Evolutionary conservation across 2,113 vertebrate genomes (phyloP).

Genomic region (Protobothrops mucrosquamatus): DNA sequence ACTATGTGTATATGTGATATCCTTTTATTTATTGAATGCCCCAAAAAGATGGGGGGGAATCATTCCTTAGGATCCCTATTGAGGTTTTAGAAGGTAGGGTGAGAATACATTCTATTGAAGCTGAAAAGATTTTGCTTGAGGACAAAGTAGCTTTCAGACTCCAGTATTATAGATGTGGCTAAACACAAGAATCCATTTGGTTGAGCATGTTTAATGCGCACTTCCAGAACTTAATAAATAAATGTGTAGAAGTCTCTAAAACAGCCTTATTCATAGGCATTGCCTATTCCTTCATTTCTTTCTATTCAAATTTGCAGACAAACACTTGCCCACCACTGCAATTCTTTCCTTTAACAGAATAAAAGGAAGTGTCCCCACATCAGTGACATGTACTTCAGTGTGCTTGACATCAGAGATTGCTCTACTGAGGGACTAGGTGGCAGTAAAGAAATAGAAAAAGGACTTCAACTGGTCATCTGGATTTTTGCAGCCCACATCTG

Average conservation of each 20-base stretch:
- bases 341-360: not conserved
- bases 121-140: not conserved
- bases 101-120: not conserved
- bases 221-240: not conserved
- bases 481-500: not conserved
- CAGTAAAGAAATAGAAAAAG: not conserved
- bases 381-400: not conserved
- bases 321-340: not conserved
- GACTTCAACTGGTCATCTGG: not conserved
- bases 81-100: not conserved
- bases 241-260: not conserved
- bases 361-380: not conserved
- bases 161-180: not conserved
- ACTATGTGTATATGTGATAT: not conserved
- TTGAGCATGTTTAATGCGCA: not conserved
- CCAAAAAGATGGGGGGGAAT: not conserved
- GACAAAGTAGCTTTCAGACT: not conserved
- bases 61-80: not conserved
- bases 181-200: not conserved
- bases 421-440: not conserved
- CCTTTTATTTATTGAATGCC: not conserved
- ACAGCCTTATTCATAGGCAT: not conserved
- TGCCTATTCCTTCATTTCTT: not conserved
- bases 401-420: not conserved
- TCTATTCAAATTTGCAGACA: not conserved